Percentiles rank a stretch among this genome's conserved stretches.
These are phyloP conservation scores for Galeopterus variegatus DNA, from an alignment of 2,113 vertebrate species.

Conservation along the genomic window DNA sequence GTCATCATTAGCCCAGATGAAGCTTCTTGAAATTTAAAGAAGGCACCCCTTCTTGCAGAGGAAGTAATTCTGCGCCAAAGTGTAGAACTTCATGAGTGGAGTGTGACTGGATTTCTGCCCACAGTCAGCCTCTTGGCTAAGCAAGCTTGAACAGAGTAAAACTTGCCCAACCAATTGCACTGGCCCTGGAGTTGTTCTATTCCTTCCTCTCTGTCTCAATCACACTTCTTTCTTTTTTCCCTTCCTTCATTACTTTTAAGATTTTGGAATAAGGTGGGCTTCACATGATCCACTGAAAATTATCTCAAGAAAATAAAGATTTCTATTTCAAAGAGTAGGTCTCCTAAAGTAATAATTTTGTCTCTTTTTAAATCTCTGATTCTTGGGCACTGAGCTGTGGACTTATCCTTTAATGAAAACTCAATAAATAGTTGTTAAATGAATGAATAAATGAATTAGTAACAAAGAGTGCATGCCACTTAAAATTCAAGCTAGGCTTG, in stretches of 20 bases:
- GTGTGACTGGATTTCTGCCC: neutral
- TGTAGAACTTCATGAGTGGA: neutral
- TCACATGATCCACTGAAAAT: neutral
- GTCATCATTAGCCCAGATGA: neutral
- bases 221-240: neutral
- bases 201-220: neutral
- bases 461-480: neutral
- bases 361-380: slow-evolving; percentile 35
- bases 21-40: neutral
- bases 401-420: neutral
- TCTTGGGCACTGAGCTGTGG: neutral
- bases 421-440: neutral
- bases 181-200: neutral
- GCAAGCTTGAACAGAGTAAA: neutral
- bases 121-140: neutral
- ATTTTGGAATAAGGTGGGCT: neutral
- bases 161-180: neutral
- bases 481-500: slow-evolving; percentile 13
- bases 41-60: fast-evolving
- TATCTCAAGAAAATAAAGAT: neutral
- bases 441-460: slow-evolving; percentile 19
- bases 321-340: neutral
- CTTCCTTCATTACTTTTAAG: neutral
- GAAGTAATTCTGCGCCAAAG: neutral
- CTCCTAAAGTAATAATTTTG: neutral